Base-by-base conservation (phyloP, 2,888 invertebrate species). In the Pterostichus madidus region DNA sequence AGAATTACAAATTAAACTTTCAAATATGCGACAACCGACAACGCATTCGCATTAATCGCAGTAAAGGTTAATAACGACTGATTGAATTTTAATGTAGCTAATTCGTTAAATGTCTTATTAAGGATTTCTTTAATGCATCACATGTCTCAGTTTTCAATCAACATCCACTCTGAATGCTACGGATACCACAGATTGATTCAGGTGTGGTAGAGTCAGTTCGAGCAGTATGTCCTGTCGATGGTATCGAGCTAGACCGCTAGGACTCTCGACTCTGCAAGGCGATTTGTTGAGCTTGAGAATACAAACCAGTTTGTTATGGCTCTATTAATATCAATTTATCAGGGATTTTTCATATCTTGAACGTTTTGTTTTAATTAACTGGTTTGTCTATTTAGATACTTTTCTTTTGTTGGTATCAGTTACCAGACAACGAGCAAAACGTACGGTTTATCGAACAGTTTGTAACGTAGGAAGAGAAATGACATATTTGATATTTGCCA, bases 21-120 rank as follows among this genome's bases (percentile, higher is more conserved):
- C 52, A 75, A 75, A 75, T 75, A 52, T 32, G 52, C 75, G 52
- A 11, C 35, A 64, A 64, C 35, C 1, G 10, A 64, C 75, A 32
- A 6, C 13, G 17, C 17, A 24, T 71, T 44, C 71, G 49, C 71
- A 71, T 71, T 71, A 71, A 75, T 35, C 32, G 31, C 64, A 13
- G 80, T 15, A 68, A 80, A 80, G 64, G 80, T 80, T 80, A 80
- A 64, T 68, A 77, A 10, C 46, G 35, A 49, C 80, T 80, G 80
- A 80, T 80, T 80, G 80, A 68, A 80, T 80, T 80, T 80, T 80
- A 68, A 80, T 80, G 80, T 71, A 68, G 53, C 68, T 80, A 80
- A 80, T 80, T 80, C 68, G 68, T 75, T 75, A 75, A 52, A 49
- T 75, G 75, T 80, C 79, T 79, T 64, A 64, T 79, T 79, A 79